These are phyloP conservation scores for Toxostoma redivivum DNA, from an alignment of 2,113 vertebrate genomes.

Conservation along the genomic window DNA sequence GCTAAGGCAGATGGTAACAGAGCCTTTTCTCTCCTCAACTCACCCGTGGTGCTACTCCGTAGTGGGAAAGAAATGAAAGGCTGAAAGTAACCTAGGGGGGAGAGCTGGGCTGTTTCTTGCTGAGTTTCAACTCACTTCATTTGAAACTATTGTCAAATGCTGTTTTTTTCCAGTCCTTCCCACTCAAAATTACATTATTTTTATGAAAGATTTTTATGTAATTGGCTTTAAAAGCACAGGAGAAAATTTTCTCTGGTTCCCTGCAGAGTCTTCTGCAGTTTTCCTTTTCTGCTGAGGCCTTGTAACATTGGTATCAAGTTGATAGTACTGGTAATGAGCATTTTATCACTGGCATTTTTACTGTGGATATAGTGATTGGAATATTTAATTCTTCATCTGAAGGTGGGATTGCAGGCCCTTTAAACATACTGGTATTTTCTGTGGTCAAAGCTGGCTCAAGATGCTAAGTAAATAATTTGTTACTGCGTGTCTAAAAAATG, in stretches of 20 bases:
- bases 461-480: not conserved
- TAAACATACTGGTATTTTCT: not conserved
- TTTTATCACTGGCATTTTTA: not conserved
- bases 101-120: not conserved
- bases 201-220: not conserved
- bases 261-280: not conserved
- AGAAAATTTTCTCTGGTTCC: not conserved
- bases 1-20: not conserved
- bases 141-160: not conserved
- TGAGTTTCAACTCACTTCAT: not conserved
- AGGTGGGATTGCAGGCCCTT: not conserved
- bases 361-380: not conserved
- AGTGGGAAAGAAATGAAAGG: not conserved
- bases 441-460: not conserved
- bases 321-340: not conserved
- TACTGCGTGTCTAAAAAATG: not conserved
- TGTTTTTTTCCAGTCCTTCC: not conserved
- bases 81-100: not conserved
- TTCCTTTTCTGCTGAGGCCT: not conserved
- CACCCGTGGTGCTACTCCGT: not conserved
- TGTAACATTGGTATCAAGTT: not conserved
- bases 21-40: not conserved
- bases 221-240: not conserved
- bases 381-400: not conserved
- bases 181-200: not conserved